Base-by-base conservation (phyloP, 2,113 vertebrate species). In the Poecile atricapillus region DNA sequence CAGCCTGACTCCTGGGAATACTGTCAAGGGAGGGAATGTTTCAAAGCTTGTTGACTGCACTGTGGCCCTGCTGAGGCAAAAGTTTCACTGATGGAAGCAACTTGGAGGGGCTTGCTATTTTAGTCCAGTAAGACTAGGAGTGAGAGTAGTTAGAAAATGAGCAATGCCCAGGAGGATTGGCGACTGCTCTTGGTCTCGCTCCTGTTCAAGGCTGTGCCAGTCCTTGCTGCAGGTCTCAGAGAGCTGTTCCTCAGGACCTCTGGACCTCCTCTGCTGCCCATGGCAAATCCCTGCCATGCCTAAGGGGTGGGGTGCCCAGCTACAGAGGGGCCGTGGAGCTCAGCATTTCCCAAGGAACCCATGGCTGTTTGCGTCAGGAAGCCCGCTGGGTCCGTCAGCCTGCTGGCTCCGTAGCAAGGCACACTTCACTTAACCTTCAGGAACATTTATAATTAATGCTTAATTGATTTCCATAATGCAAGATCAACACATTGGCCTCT, bases 381-480 rank as follows among this genome's bases (percentile, higher is more conserved):
- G 75, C 81, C 94, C 5, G 25, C 25, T 1, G n/a, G 87, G 63
- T 81, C 39, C 2, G 0, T 89, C 93, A 55, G 95, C 95, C 97
- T 83, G 55, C 89, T 79, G 76, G 85, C 93, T 83, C 53, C 60
- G 39, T 50, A 70, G 89, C 55, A 60, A 91, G 56, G 65, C 87
- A 88, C 68, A 87, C 83, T 97, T 97, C 96, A 94, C 85, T 95
- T 97, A 96, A 96, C 94, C 96, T 97, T 96, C 76, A 91, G 96
- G 80, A 95, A 87, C 91, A 97, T 96, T 65, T 92, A 95, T 95
- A 96, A 96, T 95, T 97, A 97, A 95, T 94, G 92, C 85, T 94
- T 93, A 95, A 97, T 96, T 93, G 94, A 97, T 95, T 97, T 97
- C 95, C 92, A 96, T 97, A 97, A 95, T 96, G 96, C 95, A 96